Conservation (phyloP, 2,888 invertebrate genomes). For the Cheilosia grossa region DNA sequence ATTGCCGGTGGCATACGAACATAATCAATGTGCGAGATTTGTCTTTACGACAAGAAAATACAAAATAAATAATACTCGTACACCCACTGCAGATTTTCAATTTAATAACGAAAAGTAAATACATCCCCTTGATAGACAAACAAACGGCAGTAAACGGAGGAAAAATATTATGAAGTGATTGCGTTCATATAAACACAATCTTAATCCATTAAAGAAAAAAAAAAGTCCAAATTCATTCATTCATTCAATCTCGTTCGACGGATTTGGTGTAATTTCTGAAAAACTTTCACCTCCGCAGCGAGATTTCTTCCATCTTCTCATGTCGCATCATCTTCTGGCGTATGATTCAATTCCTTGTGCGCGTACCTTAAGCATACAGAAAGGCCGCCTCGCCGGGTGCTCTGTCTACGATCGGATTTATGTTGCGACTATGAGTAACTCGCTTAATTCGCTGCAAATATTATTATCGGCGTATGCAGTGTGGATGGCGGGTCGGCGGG, state of each 20-base stretch:
- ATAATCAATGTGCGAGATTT: not conserved
- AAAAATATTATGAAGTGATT: no score
- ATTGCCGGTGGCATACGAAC: not conserved
- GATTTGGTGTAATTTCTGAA: conserved; percentile 54
- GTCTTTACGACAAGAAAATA: no score
- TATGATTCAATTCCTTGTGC: conserved; percentile 43
- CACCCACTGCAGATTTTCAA: not conserved
- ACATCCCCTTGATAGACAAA: not conserved
- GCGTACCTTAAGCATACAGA: conserved; percentile 52
- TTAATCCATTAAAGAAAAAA: conserved; percentile 44
- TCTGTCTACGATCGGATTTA: conserved; percentile 21
- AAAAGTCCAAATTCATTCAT: conserved; percentile 35
- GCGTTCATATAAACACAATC: not conserved
- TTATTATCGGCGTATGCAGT: conserved; percentile 20
- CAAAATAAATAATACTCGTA: not conserved
- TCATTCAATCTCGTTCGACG: conserved; percentile 54
- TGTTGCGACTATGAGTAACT: conserved; percentile 52
- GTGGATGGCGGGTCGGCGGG: conserved; percentile 15
- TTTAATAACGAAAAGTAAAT: not conserved
- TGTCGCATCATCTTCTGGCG: conserved; percentile 21
- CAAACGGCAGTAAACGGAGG: not conserved
- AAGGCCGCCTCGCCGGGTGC: conserved; percentile 18
- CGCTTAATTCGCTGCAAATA: conserved; percentile 41
- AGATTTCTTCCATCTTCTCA: conserved; percentile 50
- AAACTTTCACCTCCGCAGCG: conserved; percentile 69